Evolutionary conservation across 2,888 invertebrate species (phyloP).

Genomic region (Apotomis betuletana): DNA sequence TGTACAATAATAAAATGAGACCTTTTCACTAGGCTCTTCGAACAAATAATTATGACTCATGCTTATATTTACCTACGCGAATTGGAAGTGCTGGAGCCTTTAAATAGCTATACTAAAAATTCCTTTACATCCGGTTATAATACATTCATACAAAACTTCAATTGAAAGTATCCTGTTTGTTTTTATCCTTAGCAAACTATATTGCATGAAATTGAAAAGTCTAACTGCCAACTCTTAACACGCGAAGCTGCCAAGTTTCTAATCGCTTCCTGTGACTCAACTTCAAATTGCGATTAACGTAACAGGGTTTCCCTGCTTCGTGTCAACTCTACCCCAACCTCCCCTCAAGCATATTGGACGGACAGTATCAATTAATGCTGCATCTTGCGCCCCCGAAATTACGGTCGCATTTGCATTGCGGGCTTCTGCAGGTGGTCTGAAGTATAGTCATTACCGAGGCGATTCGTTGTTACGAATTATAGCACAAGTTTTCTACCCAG

Average conservation of each 20-base stretch:
- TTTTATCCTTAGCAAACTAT: no score
- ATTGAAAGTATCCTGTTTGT: no score
- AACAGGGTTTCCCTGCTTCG: conserved; percentile 18
- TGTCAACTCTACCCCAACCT: conserved; percentile 18
- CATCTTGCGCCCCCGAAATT: not conserved
- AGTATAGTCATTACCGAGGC: conserved; percentile 14
- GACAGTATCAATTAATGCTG: not conserved
- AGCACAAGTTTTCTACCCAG: not conserved
- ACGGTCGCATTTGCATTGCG: conserved; percentile 19
- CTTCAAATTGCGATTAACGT: conserved; percentile 16
- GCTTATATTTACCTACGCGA: no score
- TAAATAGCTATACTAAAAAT: no score
- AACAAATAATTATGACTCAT: no score
- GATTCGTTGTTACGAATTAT: conserved; percentile 1
- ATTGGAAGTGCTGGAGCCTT: no score
- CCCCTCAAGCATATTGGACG: conserved; percentile 1
- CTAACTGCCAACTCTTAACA: not conserved
- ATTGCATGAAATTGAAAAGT: not conserved
- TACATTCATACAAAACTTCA: no score
- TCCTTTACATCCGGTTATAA: no score
- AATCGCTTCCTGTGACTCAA: conserved; percentile 23
- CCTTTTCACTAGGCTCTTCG: no score
- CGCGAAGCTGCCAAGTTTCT: not conserved
- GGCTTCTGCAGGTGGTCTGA: conserved; percentile 11
- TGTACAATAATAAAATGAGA: no score